Evolutionary conservation across 2,888 invertebrate species (phyloP).

Genomic region (Azorinus chamasolen): DNA sequence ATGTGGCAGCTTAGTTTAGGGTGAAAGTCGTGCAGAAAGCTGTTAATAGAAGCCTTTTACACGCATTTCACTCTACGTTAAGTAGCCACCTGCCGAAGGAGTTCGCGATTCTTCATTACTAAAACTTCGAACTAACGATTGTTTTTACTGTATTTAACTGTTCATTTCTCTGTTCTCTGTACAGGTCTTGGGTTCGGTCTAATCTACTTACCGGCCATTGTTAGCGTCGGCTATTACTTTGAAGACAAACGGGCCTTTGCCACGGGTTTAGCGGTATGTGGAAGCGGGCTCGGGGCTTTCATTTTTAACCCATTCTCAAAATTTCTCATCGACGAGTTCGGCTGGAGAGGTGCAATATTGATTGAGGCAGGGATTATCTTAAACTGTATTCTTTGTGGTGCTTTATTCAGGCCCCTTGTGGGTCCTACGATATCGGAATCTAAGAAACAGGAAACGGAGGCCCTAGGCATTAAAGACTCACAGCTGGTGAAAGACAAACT

Average conservation of each 20-base stretch:
- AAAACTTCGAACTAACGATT: too few species aligned
- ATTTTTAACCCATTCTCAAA: slow-evolving; percentile 91
- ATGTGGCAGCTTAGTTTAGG: too few species aligned
- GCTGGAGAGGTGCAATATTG: slow-evolving; percentile 95
- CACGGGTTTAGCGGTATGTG: slow-evolving; percentile 98
- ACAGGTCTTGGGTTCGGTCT: slow-evolving; percentile 97
- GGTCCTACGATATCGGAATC: slow-evolving; percentile 49
- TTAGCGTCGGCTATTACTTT: slow-evolving; percentile 98
- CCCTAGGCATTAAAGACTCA: neutral
- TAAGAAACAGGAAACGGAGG: slow-evolving; percentile 88
- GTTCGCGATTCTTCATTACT: too few species aligned
- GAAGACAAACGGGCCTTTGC: slow-evolving; percentile 97
- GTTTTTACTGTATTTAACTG: too few species aligned
- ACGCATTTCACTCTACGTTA: too few species aligned
- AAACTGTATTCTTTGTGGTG: slow-evolving; percentile 95
- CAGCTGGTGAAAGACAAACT: slow-evolving; percentile 20
- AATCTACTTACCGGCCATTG: slow-evolving; percentile 99
- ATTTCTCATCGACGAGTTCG: slow-evolving; percentile 90
- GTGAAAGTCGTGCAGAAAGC: too few species aligned
- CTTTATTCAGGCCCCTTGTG: slow-evolving; percentile 95
- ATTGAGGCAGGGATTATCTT: slow-evolving; percentile 94
- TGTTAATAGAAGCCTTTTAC: too few species aligned
- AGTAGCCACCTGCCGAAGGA: too few species aligned
- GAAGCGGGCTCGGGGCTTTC: slow-evolving; percentile 98
- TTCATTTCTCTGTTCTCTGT: slow-evolving; percentile 38